Base-by-base conservation (phyloP, 2,888 invertebrate species). In the Acleris literana region DNA sequence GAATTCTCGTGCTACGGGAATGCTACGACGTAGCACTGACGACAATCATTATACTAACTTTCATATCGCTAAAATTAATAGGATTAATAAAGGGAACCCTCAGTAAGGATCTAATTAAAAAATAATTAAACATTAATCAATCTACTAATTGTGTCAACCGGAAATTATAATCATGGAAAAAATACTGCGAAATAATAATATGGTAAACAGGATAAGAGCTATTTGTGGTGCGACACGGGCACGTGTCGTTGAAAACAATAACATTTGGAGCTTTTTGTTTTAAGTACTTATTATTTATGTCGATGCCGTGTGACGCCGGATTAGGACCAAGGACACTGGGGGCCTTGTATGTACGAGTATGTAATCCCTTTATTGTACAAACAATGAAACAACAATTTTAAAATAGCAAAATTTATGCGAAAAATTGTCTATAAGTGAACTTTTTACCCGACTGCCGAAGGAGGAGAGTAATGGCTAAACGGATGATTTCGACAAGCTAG, bases 201-300 rank as follows among this genome's bases (percentile, higher is more conserved):
- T 52, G 51, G 60, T 60, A 60, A 65, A 65, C 65, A 65, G 65
- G 65, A 65, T 65, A 65, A 60, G 54, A 25, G 39, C 33, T 33
- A 39, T 29, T 44, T n/a, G 57, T 57, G 57, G 22, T 18, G 48
- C 33, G 55, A n/a, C 17, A 49, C 6, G 29, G 33, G n/a, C 17
- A 44, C 7, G 7, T 7, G n/a, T 18, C 7, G 33, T 53, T 13
- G n/a, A 52, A 58, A 57, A 63, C 57, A 57, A 57, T 46, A 46
- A 57, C 57, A 57, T 43, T 39, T 9, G n/a, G 29, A 53, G 39
- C 13, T 39, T 39, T 39, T 39, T 13, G 39, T 39, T 13, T 39
- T 39, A 39, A 13, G 4, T 39, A 39, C 39, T 3, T 39, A 39
- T 49, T n/a, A 17, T 53, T 53, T 53, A 33, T 1, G 1, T 39